These are phyloP conservation scores for Scaptomyza tumidula DNA, from an alignment of 2,888 invertebrate genomes.

Conservation along the genomic window DNA sequence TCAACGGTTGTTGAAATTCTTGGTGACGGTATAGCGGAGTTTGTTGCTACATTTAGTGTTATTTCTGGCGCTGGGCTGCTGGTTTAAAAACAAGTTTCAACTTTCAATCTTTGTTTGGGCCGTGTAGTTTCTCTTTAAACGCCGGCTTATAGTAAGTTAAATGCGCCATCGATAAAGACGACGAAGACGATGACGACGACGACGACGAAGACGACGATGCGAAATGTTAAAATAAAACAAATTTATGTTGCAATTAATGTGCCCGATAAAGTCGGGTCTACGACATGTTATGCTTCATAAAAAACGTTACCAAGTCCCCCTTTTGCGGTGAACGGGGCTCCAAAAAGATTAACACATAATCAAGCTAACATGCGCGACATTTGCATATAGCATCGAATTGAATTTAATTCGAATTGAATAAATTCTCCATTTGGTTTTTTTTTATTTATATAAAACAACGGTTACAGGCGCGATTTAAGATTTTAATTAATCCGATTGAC, in stretches of 20 bases:
- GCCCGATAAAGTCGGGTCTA: conserved; percentile 67
- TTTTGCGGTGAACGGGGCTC: conserved; percentile 1
- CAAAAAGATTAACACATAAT: conserved; percentile 78
- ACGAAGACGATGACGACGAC: conserved; percentile 35
- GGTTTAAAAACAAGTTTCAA: conserved; percentile 66
- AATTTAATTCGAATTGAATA: conserved; percentile 66
- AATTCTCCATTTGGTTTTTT: conserved; percentile 4
- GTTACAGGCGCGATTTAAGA: conserved; percentile 57
- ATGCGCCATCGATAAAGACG: conserved; percentile 69
- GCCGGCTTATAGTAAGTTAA: conserved; percentile 71
- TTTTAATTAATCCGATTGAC: conserved; percentile 71
- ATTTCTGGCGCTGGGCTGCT: conserved; percentile 30
- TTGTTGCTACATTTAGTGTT: conserved; percentile 15
- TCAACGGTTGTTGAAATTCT: conserved; percentile 51
- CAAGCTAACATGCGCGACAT: conserved; percentile 75
- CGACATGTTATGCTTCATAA: conserved; percentile 70
- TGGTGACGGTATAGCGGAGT: conserved; percentile 7
- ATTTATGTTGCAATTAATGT: conserved; percentile 81
- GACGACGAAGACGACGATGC: conserved; percentile 52
- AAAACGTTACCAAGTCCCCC: conserved; percentile 36
- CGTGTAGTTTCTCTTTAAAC: conserved; percentile 64
- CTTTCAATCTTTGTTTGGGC: conserved; percentile 7
- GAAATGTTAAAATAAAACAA: conserved; percentile 79
- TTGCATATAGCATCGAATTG: conserved; percentile 77
- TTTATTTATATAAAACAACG: conserved; percentile 31